Evolutionary conservation across 2,113 vertebrate genomes (phyloP), one percentile per base, ranked within the genome.

Genomic region (Larimichthys crocea): DNA sequence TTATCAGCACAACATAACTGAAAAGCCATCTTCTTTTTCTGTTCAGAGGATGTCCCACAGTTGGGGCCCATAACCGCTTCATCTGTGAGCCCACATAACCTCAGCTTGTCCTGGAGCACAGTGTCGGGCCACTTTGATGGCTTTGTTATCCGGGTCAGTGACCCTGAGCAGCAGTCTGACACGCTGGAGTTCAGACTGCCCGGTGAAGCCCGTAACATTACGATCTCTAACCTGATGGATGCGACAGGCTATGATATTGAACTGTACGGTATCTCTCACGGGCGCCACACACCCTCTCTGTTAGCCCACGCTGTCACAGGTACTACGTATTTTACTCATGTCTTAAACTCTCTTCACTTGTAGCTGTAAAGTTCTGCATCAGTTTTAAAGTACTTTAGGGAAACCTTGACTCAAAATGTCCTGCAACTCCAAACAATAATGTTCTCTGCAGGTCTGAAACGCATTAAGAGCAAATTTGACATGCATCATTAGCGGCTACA

Each of bases 51-150:
- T 4, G 87, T 92, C 73, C 93, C 95, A 68, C 85, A 82, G 88
- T 91, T 96, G 91, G 94, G 94, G 62, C 59, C 86, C 50, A 10
- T 96, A 90, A 53, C 88, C 31, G 91, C 93, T 77, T 93, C 92
- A 1, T 90, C 94, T 26, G 73, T 62, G 55, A 92, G 81, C 69
- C 93, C 92, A n/a, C 90, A 93, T 88, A 93, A 93, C 92, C 92
- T 96, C 88, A 93, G 89, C 79, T 75, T 96, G 89, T 90, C 90
- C 83, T 96, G 95, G 95, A 93, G 79, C 80, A 90, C 85, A n/a
- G 69, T 89, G 82, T 93, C 94, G 46, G 94, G 95, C 70, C 91
- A 92, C 68, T 95, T 96, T 86, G 93, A 95, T 71, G 91, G 88
- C 85, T 96, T 96, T 88, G 92, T 93, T 55, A 40, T 95, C 74